Conservation (phyloP, 2,888 invertebrate species). For the Rhagonycha fulva region DNA sequence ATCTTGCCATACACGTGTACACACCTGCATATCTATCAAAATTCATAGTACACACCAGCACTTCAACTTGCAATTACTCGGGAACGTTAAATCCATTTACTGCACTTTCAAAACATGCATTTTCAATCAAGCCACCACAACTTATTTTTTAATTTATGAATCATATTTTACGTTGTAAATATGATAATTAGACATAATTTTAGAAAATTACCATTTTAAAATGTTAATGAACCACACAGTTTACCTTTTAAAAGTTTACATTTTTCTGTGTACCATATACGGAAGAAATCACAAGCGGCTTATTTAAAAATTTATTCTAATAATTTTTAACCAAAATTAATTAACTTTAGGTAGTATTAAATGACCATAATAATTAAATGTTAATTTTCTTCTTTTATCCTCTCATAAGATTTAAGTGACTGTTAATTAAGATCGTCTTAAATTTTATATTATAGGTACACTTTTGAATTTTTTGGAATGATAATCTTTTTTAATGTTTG, state of each 20-base stretch:
- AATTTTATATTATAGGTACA: neutral
- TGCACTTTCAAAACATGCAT: neutral
- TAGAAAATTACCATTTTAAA: neutral
- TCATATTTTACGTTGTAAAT: neutral
- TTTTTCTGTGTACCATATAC: neutral
- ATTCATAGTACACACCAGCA: neutral
- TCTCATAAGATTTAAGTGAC: neutral
- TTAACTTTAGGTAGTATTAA: neutral
- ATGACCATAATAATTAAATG: neutral
- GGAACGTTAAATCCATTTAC: neutral
- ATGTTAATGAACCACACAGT: neutral
- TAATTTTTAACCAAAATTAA: neutral
- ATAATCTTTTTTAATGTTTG: neutral
- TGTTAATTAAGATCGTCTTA: neutral
- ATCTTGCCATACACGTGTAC: slow-evolving; percentile 35
- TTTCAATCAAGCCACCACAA: neutral
- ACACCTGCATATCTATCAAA: slow-evolving; percentile 28
- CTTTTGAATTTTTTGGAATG: neutral
- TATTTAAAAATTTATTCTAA: neutral
- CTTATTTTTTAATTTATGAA: neutral
- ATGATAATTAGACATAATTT: neutral
- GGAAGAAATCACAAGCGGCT: neutral
- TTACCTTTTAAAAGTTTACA: neutral
- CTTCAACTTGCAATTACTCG: neutral
- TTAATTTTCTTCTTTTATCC: neutral